Evolutionary conservation across 2,888 invertebrate species (phyloP).

Genomic region (Diadegma fenestrale): DNA sequence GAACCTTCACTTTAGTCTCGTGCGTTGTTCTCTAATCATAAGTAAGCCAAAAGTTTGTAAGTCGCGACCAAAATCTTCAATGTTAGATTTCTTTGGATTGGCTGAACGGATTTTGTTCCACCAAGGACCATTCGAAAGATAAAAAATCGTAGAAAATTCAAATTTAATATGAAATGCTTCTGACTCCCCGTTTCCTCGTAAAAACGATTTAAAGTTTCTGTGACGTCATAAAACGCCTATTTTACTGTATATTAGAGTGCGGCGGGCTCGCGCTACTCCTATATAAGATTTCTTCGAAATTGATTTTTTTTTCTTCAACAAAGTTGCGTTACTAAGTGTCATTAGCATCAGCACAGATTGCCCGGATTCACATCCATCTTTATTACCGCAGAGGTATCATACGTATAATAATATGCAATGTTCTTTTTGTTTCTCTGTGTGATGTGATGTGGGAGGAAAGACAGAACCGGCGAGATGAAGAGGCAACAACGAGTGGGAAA

Average conservation of each 20-base stretch:
- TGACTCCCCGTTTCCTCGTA: no score
- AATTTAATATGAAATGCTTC: no score
- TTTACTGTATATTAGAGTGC: no score
- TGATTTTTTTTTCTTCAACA: background rate
- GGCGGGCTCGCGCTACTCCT: no score
- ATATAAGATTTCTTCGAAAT: slow-evolving; percentile 1
- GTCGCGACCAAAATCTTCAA: no score
- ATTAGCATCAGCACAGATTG: slow-evolving; percentile 48
- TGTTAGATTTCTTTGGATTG: no score
- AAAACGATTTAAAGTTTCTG: no score
- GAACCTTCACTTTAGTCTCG: background rate
- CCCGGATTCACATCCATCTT: slow-evolving; percentile 74
- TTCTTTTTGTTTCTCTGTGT: slow-evolving; percentile 49
- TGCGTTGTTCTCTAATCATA: background rate
- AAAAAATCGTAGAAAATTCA: no score
- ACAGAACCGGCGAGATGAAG: slow-evolving; percentile 46
- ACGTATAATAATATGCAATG: slow-evolving; percentile 15
- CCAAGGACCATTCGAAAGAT: no score
- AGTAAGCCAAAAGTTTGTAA: background rate
- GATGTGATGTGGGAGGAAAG: slow-evolving; percentile 57
- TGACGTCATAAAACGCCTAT: no score
- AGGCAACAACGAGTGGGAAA: slow-evolving; percentile 28
- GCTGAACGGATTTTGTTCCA: no score
- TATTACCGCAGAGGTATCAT: slow-evolving; percentile 74
- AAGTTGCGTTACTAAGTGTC: background rate